Evolutionary conservation across 2,797 vertebrate genomes (phyloP), one percentile per base, ranked within the genome.

Genomic region (Sciurus vulgaris): DNA sequence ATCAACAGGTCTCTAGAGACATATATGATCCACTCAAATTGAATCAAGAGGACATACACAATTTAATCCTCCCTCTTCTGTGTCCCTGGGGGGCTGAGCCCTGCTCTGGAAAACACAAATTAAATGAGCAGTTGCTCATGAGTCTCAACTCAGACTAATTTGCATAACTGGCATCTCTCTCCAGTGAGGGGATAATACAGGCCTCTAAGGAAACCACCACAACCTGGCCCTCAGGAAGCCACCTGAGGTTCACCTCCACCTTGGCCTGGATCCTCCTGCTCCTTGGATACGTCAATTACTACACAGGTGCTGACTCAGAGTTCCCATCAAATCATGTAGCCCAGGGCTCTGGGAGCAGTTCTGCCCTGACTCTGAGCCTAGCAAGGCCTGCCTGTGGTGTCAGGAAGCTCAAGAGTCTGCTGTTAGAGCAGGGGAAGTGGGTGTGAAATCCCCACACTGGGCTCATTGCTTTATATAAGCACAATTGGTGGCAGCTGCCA

Each of bases 251-350:
- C 3, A 13, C 33, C 18, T 28, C 0, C 20, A 59, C 26, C 56
- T 90, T 94, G 72, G 49, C 51, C 63, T 90, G 79, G 87, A 72
- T n/a, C 14, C 28, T 10, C 1, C 49, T 94, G 13, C 30, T 89
- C 13, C 26, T 84, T 0, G 17, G 59, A 49, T 61, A 89, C 38
- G 18, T 84, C 0, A 17, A 33, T 89, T 5, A 33, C 18, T 70
- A 7, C 49, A 84, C 59, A 94, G 72, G 93, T 85, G 17, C 38
- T n/a, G 79, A 12, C 49, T 2, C 1, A 28, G 13, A 22, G 7
- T n/a, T 49, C 51, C 56, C 18, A n/a, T 0, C 5, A 2, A n/a
- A 1, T 17, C 2, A 2, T 13, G 4, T 14, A 44, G 56, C 4
- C 56, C 79, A 4, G 11, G 41, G 18, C 28, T 22, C 18, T 20